Evolutionary conservation across 2,888 invertebrate genomes (phyloP), one percentile per base, ranked within the genome.

Genomic region (Stenurella melanura): DNA sequence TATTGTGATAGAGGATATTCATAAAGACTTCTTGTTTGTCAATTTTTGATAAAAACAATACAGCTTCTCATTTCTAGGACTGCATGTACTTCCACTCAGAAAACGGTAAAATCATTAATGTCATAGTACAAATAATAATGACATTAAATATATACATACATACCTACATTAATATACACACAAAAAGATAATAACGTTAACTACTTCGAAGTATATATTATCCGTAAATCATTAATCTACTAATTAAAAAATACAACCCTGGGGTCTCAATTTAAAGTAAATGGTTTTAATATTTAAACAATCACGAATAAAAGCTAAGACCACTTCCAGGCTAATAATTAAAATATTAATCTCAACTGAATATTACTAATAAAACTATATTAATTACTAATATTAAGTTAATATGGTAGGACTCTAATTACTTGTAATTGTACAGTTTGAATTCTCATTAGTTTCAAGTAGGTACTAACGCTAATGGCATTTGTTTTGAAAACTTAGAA

Each of bases 391-490:
- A n/a, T 50, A 50, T 50, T 50, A 50, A 50, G 15, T 30, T 63
- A 63, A 63, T 34, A 63, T n/a, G 9, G 63, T 34, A 30, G 34
- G 63, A 12, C 17, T 63, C n/a, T 30, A 63, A 63, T 63, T n/a
- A 30, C n/a, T 30, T 26, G n/a, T 61, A 63, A 63, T 30, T 63
- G 15, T 17, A 34, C 9, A 34, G 5, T 34, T 21, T 21, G 61
- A 61, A 26, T 61, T 34, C 30, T 34, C 34, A 34, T 30, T 30
- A 63, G 11, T 63, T 15, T 15, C n/a, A 63, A 30, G 34, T n/a
- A 63, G 15, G 34, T 63, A 63, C 3, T 30, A 63, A 63, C 7
- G 30, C 11, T 30, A 10, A 50, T 50, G 50, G 34, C 26, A 34
- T 12, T 34, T 34, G 34, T 34, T 34, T 26, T 63, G 63, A 17